phyloP scores from a whole-genome alignment of 2,888 invertebrate species.

The Sinopyrophorus schimmeli region DNA sequence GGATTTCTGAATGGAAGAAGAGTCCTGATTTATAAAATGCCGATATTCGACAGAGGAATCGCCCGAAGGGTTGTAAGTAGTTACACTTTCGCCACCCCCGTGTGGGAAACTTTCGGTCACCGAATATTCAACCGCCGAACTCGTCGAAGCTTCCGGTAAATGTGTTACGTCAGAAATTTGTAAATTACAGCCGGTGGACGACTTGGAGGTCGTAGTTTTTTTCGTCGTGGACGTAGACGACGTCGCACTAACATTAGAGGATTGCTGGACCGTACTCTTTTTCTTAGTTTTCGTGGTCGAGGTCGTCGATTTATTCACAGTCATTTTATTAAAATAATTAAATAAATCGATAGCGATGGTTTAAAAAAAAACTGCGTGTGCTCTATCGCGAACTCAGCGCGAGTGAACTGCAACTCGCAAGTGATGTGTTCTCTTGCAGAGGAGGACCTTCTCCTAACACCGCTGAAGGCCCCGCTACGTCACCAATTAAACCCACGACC shows the following conservation, averaged over 20 bases:
- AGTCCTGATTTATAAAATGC: conserved; percentile 49
- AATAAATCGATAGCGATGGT: not conserved
- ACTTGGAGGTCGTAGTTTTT: conserved; percentile 46
- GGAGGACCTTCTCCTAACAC: conserved; percentile 37
- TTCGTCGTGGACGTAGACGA: no score
- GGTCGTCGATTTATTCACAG: conserved; percentile 46
- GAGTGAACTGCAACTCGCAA: conserved; percentile 39
- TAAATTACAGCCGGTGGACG: conserved; percentile 51
- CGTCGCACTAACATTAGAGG: conserved; percentile 6
- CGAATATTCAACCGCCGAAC: conserved; percentile 48
- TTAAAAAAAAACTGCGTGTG: conserved; percentile 11
- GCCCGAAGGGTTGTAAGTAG: conserved; percentile 48
- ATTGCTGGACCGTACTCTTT: conserved; percentile 31
- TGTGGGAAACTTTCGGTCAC: conserved; percentile 52
- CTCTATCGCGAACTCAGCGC: conserved; percentile 28
- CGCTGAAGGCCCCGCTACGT: conserved; percentile 41
- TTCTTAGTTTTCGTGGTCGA: conserved; percentile 36
- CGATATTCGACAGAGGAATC: conserved; percentile 51
- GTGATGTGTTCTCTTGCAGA: conserved; percentile 34
- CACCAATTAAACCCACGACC: conserved; percentile 44
- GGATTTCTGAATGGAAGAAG: conserved; percentile 39
- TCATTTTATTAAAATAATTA: conserved; percentile 39
- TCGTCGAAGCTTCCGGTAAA: conserved; percentile 46
- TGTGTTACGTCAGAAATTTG: conserved; percentile 54
- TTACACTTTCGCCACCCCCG: conserved; percentile 52